Conservation (phyloP, 2,888 invertebrate genomes). For the Melipona beecheii region DNA sequence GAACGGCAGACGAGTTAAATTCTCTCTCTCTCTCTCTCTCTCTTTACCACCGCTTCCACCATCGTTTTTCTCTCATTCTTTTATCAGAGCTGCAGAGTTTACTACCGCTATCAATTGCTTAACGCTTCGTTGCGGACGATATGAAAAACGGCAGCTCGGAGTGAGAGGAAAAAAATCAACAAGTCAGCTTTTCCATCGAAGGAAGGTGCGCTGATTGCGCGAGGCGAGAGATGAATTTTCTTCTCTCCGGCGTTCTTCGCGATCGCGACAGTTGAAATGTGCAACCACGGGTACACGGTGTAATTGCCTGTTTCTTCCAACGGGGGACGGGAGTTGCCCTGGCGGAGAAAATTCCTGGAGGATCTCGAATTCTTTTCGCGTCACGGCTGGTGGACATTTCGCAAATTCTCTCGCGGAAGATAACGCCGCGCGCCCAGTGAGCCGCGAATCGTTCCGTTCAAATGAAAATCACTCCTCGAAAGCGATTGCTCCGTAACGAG, state of each 20-base stretch:
- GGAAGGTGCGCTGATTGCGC: background rate
- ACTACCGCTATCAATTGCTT: constrained; percentile 7
- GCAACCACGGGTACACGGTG: background rate
- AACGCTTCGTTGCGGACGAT: background rate
- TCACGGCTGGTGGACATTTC: too few relatives aligned
- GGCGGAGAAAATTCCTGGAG: background rate
- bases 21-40: background rate
- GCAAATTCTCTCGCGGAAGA: too few relatives aligned
- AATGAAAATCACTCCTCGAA: background rate
- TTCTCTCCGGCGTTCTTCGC: background rate
- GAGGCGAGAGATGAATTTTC: background rate
- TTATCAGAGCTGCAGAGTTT: constrained; percentile 8
- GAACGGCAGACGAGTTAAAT: constrained; percentile 17
- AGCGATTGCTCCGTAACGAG: constrained; percentile 2
- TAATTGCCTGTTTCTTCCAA: background rate
- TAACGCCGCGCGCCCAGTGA: too few relatives aligned
- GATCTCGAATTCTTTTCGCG: too few relatives aligned
- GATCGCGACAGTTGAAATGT: background rate
- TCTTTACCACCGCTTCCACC: background rate
- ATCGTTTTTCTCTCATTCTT: background rate
- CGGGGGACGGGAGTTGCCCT: background rate
- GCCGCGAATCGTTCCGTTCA: background rate
- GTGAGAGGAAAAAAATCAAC: background rate
- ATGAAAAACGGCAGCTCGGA: background rate
- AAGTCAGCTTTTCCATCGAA: background rate